Evolutionary conservation across 2,797 vertebrate species (phyloP), one percentile per base, ranked within the genome.

Genomic region (Cuniculus paca): DNA sequence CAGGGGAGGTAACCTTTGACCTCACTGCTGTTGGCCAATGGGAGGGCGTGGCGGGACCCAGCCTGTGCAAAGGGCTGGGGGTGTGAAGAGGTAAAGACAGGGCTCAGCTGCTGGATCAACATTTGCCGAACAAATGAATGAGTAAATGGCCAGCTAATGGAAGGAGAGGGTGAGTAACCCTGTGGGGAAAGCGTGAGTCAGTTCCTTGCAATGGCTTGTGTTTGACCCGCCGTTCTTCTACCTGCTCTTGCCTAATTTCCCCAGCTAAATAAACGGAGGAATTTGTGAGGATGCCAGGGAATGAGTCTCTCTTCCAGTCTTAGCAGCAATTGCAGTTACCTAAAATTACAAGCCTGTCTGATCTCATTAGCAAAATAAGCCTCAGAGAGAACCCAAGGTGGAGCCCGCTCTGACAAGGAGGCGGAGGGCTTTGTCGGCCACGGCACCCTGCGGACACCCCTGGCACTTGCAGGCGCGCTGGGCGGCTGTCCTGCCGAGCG

Each of bases 231-330:
- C 0, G 36, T 10, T 48, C 81, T 26, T 31, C 90, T 93, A 98
- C 97, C 93, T 97, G 91, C 89, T 72, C 94, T 95, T 94, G 90
- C 91, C 68, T 81, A 74, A 90, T 97, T 68, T 96, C 97, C 94
- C 6, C 63, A 56, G 94, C 75, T 72, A 78, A 94, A 90, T 74
- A 95, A 88, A 72, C 82, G 91, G 96, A 88, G 52, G 89, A 52
- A 52, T 84, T 54, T 61, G 95, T 80, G 89, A 91, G 48, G 20
- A 19, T 26, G 96, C 94, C 96, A 93, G 86, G 75, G 87, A 52
- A 34, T 9, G 86, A 83, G 85, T 75, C 89, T 72, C 20, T 7
- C 83, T 79, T 48, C 92, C 74, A 60, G 94, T 48, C 88, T 39
- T 24, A 8, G 91, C 80, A 1, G 95, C 83, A 5, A 81, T 9